Evolutionary conservation across 1,140 invertebrate species (phyloP).

Genomic region (Brachystomella parvula): DNA sequence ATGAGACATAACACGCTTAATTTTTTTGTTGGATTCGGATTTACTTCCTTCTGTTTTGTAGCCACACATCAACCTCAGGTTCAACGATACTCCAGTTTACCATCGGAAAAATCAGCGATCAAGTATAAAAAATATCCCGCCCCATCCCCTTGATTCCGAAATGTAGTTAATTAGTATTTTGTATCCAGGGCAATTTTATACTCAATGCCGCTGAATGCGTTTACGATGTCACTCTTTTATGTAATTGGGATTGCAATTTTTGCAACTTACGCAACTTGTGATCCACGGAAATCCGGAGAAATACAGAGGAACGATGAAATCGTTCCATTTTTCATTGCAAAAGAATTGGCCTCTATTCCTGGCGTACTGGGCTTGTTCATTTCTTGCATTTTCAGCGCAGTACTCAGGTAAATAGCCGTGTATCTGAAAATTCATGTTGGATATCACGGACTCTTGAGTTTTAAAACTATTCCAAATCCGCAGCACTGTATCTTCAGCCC

Average conservation of each 20-base stretch:
- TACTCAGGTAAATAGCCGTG: slow-evolving; percentile 20
- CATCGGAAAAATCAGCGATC: slow-evolving; percentile 2
- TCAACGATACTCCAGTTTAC: slow-evolving; percentile 24
- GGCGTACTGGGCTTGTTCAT: slow-evolving; percentile 31
- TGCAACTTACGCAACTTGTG: slow-evolving; percentile 41
- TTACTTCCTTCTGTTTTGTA: slow-evolving; percentile 8
- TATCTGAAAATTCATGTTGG: neutral
- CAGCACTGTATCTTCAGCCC: slow-evolving; percentile 46
- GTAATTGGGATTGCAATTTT: slow-evolving; percentile 41
- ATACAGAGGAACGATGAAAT: slow-evolving; percentile 28
- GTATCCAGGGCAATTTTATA: slow-evolving; percentile 28
- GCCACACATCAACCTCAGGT: slow-evolving; percentile 25
- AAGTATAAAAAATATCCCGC: slow-evolving; percentile 16
- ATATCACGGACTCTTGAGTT: neutral
- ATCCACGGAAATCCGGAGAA: slow-evolving; percentile 37
- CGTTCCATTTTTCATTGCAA: slow-evolving; percentile 27
- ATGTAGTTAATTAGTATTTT: slow-evolving; percentile 16
- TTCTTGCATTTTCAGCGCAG: slow-evolving; percentile 26
- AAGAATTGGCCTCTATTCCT: slow-evolving; percentile 23
- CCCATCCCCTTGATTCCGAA: neutral
- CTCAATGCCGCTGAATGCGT: slow-evolving; percentile 23
- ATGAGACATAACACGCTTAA: slow-evolving; percentile 24
- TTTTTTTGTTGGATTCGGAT: slow-evolving; percentile 19
- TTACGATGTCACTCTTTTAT: slow-evolving; percentile 21
- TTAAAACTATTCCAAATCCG: neutral